phyloP scores from a whole-genome alignment of 2,888 invertebrate species.

The Maniola hyperantus region DNA sequence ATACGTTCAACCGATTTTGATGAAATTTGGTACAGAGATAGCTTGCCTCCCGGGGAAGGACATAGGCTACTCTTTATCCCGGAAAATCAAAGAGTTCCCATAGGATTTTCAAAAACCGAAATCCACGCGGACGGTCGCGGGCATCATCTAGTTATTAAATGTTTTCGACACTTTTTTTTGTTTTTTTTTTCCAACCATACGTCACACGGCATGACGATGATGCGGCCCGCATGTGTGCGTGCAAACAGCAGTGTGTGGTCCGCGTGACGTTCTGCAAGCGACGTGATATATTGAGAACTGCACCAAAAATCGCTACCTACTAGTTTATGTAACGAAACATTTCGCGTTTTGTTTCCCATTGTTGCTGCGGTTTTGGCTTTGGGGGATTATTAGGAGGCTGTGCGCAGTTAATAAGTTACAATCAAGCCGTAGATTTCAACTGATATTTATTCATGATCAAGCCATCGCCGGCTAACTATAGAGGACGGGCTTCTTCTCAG shows the following conservation, averaged over 20 bases:
- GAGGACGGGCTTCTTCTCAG: too few species aligned
- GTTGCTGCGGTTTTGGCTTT: slow-evolving; percentile 36
- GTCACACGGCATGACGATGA: slow-evolving; percentile 69
- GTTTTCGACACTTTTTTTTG: neutral
- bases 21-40: too few species aligned
- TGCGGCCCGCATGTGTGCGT: slow-evolving; percentile 57
- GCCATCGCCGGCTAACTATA: too few species aligned
- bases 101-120: too few species aligned
- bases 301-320: slow-evolving; percentile 74
- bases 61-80: too few species aligned
- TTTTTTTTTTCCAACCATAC: slow-evolving; percentile 58
- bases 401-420: neutral
- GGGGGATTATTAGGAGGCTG: slow-evolving; percentile 19
- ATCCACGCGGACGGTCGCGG: too few species aligned
- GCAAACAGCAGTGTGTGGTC: slow-evolving; percentile 54
- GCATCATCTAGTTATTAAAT: too few species aligned
- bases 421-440: neutral
- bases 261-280: slow-evolving; percentile 70
- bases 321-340: slow-evolving; percentile 51
- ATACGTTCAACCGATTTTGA: too few species aligned
- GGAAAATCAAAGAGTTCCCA: too few species aligned
- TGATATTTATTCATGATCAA: neutral
- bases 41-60: too few species aligned
- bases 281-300: slow-evolving; percentile 79
- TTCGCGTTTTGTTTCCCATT: slow-evolving; percentile 46